Base-by-base conservation (phyloP, 2,113 vertebrate genomes). In the Galemys pyrenaicus region DNA sequence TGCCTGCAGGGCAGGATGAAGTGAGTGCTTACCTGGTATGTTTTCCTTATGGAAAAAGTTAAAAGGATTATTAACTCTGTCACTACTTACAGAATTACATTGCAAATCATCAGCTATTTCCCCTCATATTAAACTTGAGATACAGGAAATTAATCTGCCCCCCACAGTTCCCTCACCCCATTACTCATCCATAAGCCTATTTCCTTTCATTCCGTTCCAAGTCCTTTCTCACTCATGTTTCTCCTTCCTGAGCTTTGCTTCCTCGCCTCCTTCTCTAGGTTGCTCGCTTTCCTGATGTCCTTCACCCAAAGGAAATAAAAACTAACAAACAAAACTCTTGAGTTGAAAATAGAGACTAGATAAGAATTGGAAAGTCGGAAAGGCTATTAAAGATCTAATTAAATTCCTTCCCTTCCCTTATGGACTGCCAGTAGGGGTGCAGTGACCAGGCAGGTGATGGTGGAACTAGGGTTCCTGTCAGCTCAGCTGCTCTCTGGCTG, bases 1-100 rank as follows among this genome's bases (percentile, higher is more conserved):
- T 93, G 98, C 94, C 97, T 98, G 7, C 65, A 94, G 46, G 97
- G 98, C 28, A 97, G 71, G 82, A 98, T 49, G 81, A 98, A 98
- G 70, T 98, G 98, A 44, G 70, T 30, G 0, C 96, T 98, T 81
- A 98, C 98, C 98, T 98, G 96, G 56, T 7, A 46, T 65, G 24
- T 74, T 94, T 56, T 44, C 1, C 88, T 91, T 96, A 95, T 97
- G 95, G 95, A 96, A 95, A 87, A 28, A 44, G 92, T 56, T 56
- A 67, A 88, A 64, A 22, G 0, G 49, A 54, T 62, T 62, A 79
- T 97, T 94, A 91, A 90, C 89, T 92, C 89, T 67, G 83, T 44
- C 94, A 80, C 32, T 24, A n/a, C 54, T 87, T 89, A 89, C 92
- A 87, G 64, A 62, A 54, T 89, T 89, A 12, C n/a, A 75, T 94